Conservation (phyloP, 2,113 vertebrate genomes). For the Ptilorrhoa leucosticta region DNA sequence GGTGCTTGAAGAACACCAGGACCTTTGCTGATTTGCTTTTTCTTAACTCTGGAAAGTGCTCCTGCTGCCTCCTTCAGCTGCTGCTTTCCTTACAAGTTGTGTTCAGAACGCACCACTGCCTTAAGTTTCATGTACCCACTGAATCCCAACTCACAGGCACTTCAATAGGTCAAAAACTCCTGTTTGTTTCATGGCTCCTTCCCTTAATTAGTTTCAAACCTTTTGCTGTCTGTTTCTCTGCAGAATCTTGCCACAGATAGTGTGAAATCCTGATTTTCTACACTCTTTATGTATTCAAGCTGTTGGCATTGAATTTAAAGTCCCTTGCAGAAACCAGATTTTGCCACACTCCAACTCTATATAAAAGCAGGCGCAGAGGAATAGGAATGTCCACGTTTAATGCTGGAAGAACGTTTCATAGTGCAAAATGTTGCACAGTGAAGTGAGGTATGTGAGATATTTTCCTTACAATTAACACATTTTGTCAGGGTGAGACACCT, state of each 20-base stretch:
- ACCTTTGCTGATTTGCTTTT: background rate
- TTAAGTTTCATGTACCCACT: background rate
- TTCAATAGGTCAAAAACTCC: background rate
- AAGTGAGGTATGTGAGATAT: rapidly evolving
- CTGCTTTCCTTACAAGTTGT: background rate
- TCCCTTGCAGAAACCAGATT: background rate
- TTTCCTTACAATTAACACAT: background rate
- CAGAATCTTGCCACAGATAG: background rate
- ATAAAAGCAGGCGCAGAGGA: background rate
- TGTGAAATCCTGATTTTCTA: background rate
- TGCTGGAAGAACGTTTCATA: background rate
- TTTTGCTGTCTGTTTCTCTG: background rate
- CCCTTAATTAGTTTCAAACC: background rate
- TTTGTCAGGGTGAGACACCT: background rate
- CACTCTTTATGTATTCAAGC: background rate
- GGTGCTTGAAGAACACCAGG: background rate
- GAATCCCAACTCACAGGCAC: background rate
- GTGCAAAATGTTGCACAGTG: background rate
- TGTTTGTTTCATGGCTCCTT: background rate
- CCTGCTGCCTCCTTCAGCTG: background rate
- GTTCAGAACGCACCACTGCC: background rate
- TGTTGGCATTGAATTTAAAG: background rate
- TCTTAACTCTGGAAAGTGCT: background rate
- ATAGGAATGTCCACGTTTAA: background rate
- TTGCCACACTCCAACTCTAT: background rate